A percentile compares a stretch with the other conserved stretches of the same genome.
Conservation (phyloP, 2,797 vertebrate genomes). For the Pempheris klunzingeri region DNA sequence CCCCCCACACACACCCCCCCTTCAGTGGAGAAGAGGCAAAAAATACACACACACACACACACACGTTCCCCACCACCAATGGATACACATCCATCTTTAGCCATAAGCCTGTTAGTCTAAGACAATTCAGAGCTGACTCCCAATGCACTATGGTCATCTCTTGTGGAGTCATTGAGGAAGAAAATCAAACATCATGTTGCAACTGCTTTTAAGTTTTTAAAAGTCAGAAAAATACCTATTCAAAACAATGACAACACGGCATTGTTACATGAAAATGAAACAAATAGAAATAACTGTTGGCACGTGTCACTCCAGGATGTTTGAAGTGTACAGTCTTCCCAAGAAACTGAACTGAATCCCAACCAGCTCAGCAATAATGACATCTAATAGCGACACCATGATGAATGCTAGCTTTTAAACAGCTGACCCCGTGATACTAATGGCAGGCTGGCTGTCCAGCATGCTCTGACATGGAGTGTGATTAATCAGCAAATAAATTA, state of each 20-base stretch:
- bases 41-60: conserved; percentile 26
- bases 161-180: neutral
- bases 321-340: conserved; percentile 42
- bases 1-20: conserved; percentile 37
- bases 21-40: conserved; percentile 53
- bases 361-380: conserved; percentile 79
- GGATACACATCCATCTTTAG: conserved; percentile 35
- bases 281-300: neutral
- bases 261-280: neutral
- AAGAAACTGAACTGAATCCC: conserved; percentile 72
- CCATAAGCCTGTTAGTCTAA: conserved; percentile 44
- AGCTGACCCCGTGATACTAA: conserved; percentile 73
- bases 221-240: neutral
- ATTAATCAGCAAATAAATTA: conserved; percentile 84
- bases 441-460: conserved; percentile 70
- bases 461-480: conserved; percentile 72
- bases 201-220: conserved; percentile 5
- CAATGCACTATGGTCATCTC: neutral
- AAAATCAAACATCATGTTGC: neutral
- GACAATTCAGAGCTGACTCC: conserved; percentile 28
- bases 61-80: conserved; percentile 10
- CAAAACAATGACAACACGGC: neutral
- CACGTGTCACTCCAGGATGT: conserved; percentile 19
- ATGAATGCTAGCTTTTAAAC: conserved; percentile 85
- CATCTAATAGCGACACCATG: conserved; percentile 79